Percentiles rank a stretch among this genome's conserved stretches.
Conservation (phyloP, 2,113 vertebrate genomes). For the Campylomormyrus tamandua region DNA sequence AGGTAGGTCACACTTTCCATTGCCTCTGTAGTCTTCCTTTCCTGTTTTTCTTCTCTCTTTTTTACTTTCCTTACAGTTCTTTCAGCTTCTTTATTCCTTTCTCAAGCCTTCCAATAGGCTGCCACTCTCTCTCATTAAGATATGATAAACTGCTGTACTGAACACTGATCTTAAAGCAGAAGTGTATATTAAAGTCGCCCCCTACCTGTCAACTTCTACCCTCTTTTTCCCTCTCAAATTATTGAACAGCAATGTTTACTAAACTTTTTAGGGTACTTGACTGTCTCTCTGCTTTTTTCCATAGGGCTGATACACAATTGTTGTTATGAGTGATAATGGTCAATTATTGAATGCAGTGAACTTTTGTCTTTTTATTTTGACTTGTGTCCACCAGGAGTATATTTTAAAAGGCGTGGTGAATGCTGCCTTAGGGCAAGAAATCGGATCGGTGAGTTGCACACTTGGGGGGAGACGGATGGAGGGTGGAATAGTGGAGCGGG, state of each 20-base stretch:
- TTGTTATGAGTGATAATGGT: background rate
- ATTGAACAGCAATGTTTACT: slow-evolving; percentile 40
- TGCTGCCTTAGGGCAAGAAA: slow-evolving; percentile 86
- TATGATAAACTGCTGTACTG: background rate
- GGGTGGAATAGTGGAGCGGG: background rate
- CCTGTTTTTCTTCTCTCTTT: background rate
- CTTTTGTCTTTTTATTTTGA: background rate
- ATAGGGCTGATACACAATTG: background rate
- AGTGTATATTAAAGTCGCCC: background rate
- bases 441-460: slow-evolving; percentile 76
- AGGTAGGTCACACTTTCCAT: slow-evolving; percentile 59
- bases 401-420: slow-evolving; percentile 96
- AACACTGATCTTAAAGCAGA: background rate
- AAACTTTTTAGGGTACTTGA: slow-evolving; percentile 15
- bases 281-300: slow-evolving; percentile 1
- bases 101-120: background rate
- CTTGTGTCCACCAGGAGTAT: slow-evolving; percentile 69
- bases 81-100: background rate
- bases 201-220: background rate
- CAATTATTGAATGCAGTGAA: background rate
- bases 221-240: slow-evolving; percentile 18
- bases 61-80: background rate
- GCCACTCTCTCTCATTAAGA: background rate
- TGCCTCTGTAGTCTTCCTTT: background rate
- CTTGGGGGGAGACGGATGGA: background rate